Evolutionary conservation across 2,113 vertebrate genomes (phyloP).

Genomic region (Scopus umbretta): DNA sequence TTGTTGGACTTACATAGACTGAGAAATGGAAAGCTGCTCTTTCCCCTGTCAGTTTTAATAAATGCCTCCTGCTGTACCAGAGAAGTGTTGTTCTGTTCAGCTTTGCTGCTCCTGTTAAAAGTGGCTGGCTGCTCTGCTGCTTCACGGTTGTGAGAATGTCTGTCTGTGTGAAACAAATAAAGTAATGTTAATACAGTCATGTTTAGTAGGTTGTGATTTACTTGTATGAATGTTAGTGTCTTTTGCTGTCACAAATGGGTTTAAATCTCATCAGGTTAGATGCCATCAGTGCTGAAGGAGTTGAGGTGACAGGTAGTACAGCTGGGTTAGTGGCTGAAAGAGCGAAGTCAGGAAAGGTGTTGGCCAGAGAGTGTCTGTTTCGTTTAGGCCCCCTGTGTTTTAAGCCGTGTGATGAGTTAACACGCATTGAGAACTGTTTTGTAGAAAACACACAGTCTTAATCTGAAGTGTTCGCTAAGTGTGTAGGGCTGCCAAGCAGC

Average conservation of each 20-base stretch:
- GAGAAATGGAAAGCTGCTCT: not conserved
- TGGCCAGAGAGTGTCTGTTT: not conserved
- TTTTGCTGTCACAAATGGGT: not conserved
- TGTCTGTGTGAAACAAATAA: not conserved
- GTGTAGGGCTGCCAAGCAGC: not conserved
- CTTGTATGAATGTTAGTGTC: not conserved
- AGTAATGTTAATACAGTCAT: not conserved
- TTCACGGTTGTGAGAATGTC: not conserved
- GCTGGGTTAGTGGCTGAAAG: not conserved
- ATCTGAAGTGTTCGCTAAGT: not conserved
- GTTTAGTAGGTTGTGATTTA: not conserved
- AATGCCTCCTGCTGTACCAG: not conserved
- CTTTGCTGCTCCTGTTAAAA: not conserved
- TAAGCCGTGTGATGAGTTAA: not conserved
- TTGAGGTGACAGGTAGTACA: not conserved
- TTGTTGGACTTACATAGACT: not conserved
- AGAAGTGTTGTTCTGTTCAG: not conserved
- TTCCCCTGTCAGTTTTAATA: not conserved
- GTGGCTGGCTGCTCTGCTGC: not conserved
- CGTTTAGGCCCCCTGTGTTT: not conserved
- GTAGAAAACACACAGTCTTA: not conserved
- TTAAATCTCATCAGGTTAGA: not conserved
- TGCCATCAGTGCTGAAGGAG: not conserved
- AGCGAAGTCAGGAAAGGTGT: not conserved
- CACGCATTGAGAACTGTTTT: not conserved